Percentiles rank a stretch among this genome's conserved stretches.
phyloP scores from a whole-genome alignment of 2,888 invertebrate species.

The Cosmorhoe ocellata region DNA sequence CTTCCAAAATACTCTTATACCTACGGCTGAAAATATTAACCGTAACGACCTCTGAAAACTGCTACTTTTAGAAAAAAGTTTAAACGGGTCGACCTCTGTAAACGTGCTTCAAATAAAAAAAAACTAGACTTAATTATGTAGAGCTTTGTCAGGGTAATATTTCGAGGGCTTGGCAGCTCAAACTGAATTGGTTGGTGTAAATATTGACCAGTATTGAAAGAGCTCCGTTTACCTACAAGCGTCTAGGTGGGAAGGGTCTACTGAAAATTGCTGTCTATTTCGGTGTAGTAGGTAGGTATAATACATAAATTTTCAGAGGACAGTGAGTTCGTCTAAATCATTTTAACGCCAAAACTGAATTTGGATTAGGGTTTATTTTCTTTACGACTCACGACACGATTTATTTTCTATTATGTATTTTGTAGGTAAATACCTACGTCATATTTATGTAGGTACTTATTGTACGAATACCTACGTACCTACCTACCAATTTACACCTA shows the following conservation, averaged over 20 bases:
- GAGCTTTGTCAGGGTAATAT: conserved; percentile 1
- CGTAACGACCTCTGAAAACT: conserved; percentile 54
- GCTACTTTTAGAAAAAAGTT: conserved; percentile 45
- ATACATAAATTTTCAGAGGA: conserved; percentile 63
- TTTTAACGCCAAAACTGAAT: conserved; percentile 73
- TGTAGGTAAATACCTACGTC: too few species aligned
- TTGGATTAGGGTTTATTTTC: conserved; percentile 45
- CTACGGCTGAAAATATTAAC: conserved; percentile 49
- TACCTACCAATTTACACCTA: too few species aligned
- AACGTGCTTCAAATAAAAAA: conserved; percentile 4
- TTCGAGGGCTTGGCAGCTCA: neutral
- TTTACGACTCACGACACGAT: conserved; percentile 43
- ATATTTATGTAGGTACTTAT: too few species aligned
- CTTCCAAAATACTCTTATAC: conserved; percentile 51
- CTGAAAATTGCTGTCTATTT: conserved; percentile 53
- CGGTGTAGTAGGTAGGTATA: conserved; percentile 37
- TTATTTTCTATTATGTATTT: neutral
- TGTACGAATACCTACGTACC: too few species aligned
- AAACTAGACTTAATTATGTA: neutral
- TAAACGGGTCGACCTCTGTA: conserved; percentile 21
- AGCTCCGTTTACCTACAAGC: conserved; percentile 5
- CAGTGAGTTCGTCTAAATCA: conserved; percentile 63
- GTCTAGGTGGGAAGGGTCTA: conserved; percentile 22
- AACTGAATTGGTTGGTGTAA: conserved; percentile 1
- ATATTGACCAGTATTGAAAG: conserved; percentile 12